Evolutionary conservation across 2,888 invertebrate species (phyloP).

Genomic region (Eupeodes latifasciatus): DNA sequence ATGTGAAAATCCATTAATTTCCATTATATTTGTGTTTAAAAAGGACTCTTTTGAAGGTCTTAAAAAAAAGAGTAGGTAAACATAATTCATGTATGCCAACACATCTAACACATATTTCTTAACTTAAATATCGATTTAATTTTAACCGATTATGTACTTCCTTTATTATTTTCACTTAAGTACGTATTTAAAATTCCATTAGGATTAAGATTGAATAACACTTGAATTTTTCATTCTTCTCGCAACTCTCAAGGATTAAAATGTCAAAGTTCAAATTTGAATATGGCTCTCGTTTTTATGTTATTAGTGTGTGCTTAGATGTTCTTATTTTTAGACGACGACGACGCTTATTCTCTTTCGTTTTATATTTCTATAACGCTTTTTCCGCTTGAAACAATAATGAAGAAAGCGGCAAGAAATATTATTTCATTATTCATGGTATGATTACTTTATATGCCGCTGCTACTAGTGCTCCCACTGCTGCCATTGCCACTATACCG

Average conservation of each 20-base stretch:
- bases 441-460: conserved; percentile 60
- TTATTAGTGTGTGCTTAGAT: conserved; percentile 24
- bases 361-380: neutral
- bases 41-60: conserved; percentile 19
- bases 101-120: too few relatives aligned
- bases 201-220: conserved; percentile 29
- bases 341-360: neutral
- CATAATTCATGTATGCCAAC: neutral
- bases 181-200: conserved; percentile 18
- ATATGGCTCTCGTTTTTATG: neutral
- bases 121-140: neutral
- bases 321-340: neutral
- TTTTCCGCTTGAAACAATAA: conserved; percentile 15
- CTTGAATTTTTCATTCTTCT: conserved; percentile 35
- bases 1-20: conserved; percentile 61
- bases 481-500: conserved; percentile 25
- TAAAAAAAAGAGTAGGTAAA: neutral
- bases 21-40: conserved; percentile 61
- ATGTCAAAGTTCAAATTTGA: conserved; percentile 22
- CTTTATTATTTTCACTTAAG: neutral
- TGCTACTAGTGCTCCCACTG: neutral
- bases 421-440: conserved; percentile 65
- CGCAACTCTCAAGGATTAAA: conserved; percentile 13
- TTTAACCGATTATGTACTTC: neutral
- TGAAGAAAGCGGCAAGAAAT: conserved; percentile 36